These are phyloP conservation scores for Caenorhabditis sp. DNA, from an alignment of 2,888 invertebrate species.

Conservation along the genomic window DNA sequence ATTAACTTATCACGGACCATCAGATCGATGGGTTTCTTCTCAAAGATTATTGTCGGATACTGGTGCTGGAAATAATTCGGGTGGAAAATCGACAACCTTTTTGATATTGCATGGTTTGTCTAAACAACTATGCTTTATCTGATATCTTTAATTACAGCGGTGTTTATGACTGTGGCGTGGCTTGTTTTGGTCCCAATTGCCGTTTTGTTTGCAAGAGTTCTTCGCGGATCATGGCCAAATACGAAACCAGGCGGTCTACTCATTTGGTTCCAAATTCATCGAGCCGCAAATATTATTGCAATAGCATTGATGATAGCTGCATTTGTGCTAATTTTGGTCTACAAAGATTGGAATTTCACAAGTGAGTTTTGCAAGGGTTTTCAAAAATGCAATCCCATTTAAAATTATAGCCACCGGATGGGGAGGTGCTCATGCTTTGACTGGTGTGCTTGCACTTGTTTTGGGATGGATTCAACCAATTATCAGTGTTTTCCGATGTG, in stretches of 20 bases:
- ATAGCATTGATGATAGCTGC: slow-evolving; percentile 50
- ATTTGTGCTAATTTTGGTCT: slow-evolving; percentile 46
- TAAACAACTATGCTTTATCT: too few relatives aligned
- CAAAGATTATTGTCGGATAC: slow-evolving; percentile 18
- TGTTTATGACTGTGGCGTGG: slow-evolving; percentile 58
- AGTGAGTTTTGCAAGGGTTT: slow-evolving; percentile 16
- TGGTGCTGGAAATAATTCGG: slow-evolving; percentile 23
- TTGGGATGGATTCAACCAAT: slow-evolving; percentile 58
- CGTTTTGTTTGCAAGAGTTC: slow-evolving; percentile 51
- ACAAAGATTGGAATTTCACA: slow-evolving; percentile 52
- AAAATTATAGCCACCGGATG: slow-evolving; percentile 15
- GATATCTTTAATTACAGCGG: too few relatives aligned
- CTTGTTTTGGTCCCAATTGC: slow-evolving; percentile 53
- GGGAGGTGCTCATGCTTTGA: slow-evolving; percentile 41
- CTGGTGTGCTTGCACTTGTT: slow-evolving; percentile 47
- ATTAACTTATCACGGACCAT: slow-evolving; percentile 22
- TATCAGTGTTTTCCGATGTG: slow-evolving; percentile 51
- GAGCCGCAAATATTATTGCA: slow-evolving; percentile 49
- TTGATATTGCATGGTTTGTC: slow-evolving; percentile 35
- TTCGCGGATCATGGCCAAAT: slow-evolving; percentile 50
- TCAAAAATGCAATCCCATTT: neutral
- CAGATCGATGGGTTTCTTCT: slow-evolving; percentile 9
- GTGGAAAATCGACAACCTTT: slow-evolving; percentile 8
- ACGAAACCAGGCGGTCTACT: slow-evolving; percentile 52
- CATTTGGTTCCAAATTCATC: slow-evolving; percentile 62